Conservation (phyloP, 2,888 invertebrate species). For the Diadegma fenestrale region DNA sequence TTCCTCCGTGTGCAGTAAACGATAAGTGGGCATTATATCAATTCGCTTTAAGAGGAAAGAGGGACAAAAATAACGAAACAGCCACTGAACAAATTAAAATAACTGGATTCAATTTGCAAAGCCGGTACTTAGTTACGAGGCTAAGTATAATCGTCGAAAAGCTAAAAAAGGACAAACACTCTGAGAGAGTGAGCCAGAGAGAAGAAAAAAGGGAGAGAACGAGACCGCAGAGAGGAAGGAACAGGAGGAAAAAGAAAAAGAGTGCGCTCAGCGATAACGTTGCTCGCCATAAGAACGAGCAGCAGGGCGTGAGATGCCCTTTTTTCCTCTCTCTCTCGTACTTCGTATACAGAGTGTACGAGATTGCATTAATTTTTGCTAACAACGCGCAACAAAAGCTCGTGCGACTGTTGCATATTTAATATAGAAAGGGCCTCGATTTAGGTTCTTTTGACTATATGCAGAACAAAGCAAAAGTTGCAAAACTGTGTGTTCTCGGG, state of each 20-base stretch:
- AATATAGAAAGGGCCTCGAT: background rate
- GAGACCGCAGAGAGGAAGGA: background rate
- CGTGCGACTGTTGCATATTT: background rate
- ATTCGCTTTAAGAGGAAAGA: slow-evolving; percentile 38
- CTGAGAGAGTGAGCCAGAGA: background rate
- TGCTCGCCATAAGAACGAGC: slow-evolving; percentile 70
- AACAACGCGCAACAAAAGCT: background rate
- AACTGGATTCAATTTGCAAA: slow-evolving; percentile 55
- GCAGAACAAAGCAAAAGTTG: slow-evolving; percentile 19
- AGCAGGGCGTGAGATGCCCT: slow-evolving; percentile 72
- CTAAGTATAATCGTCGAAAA: background rate
- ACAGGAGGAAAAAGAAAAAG: slow-evolving; percentile 27
- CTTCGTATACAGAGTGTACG: background rate
- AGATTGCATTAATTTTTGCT: background rate
- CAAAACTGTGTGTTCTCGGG: slow-evolving; percentile 1
- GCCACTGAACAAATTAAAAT: slow-evolving; percentile 50
- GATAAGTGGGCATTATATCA: slow-evolving; percentile 46
- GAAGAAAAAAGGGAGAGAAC: background rate
- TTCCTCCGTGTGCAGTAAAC: slow-evolving; percentile 7
- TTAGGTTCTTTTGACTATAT: background rate
- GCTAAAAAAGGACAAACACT: background rate
- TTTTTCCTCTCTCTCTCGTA: slow-evolving; percentile 50
- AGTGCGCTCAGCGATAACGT: slow-evolving; percentile 69
- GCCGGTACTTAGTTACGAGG: slow-evolving; percentile 14
- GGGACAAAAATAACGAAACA: slow-evolving; percentile 35